Base-by-base conservation (phyloP, 2,113 vertebrate genomes). In the Eurystomus gularis region DNA sequence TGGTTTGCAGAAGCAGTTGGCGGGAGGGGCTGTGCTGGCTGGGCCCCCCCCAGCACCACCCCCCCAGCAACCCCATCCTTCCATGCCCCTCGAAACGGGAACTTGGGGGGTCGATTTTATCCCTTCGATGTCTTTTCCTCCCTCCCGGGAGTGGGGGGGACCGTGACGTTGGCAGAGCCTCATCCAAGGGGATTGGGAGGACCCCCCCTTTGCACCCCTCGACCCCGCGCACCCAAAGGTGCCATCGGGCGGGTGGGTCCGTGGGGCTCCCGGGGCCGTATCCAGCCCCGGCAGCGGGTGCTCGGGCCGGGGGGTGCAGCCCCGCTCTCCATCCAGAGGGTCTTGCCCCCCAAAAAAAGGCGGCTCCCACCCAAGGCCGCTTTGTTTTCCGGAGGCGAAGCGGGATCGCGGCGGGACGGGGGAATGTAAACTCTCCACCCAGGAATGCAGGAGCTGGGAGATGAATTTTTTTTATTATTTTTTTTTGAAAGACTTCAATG, bases 391-490 rank as follows among this genome's bases (percentile, higher is more conserved):
- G 1, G 82, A 76, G 88, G 62, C 80, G 20, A 89, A 77, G 86
- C 20, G 4, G 23, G 70, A 16, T 73, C n/a, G 62, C 58, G 10
- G 9, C 57, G 57, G 93, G 80, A 78, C 9, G 11, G 55, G 55
- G 75, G 91, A 90, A 90, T 91, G 96, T 95, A 93, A 95, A 88
- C 91, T 94, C 87, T 96, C 84, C 95, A 85, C 91, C 93, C 96
- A 96, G 95, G 95, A 96, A 96, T 94, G 94, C 88, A 21, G 94
- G 93, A 86, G 76, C 72, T 70, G 42, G 7, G 33, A 58, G 69
- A 85, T 54, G 83, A 73, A 23, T 24, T 19, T 14, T 46, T 15
- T 17, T 46, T 21, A 10, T 21, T 35, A 33, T 49, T 69, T 62
- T 70, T 76, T 77, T 78, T 80, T 51, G 17, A 72, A 87, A 83